Conservation (phyloP, 1,140 invertebrate genomes). For the Maconellicoccus hirsutus region DNA sequence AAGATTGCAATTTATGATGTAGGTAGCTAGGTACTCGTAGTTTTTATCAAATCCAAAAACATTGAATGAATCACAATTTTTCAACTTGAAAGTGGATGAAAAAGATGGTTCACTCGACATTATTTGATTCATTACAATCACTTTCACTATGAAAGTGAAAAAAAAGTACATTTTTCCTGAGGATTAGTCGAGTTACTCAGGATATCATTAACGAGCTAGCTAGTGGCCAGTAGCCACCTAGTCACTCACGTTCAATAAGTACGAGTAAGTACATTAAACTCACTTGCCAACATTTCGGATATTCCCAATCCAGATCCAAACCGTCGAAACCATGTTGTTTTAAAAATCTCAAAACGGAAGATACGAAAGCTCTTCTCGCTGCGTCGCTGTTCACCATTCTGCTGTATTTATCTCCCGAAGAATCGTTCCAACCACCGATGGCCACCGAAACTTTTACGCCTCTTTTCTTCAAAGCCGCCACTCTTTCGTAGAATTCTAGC, state of each 20-base stretch:
- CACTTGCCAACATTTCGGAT: slow-evolving; percentile 84
- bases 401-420: slow-evolving; percentile 72
- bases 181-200: too few relatives aligned
- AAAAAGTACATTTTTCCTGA: too few relatives aligned
- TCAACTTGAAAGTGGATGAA: too few relatives aligned
- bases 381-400: slow-evolving; percentile 60
- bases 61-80: too few relatives aligned
- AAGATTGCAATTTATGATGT: too few relatives aligned
- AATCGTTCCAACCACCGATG: slow-evolving; percentile 84
- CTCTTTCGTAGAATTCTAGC: slow-evolving; percentile 67
- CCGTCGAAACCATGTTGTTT: slow-evolving; percentile 76
- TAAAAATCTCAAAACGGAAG: slow-evolving; percentile 60
- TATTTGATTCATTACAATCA: too few relatives aligned
- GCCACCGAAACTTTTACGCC: slow-evolving; percentile 73
- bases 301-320: slow-evolving; percentile 82
- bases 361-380: slow-evolving; percentile 56
- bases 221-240: too few relatives aligned
- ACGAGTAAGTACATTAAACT: background rate
- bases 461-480: slow-evolving; percentile 60
- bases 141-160: too few relatives aligned
- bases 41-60: too few relatives aligned
- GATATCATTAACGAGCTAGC: too few relatives aligned
- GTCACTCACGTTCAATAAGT: background rate
- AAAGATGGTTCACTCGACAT: too few relatives aligned
- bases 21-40: too few relatives aligned